phyloP scores from a whole-genome alignment of 2,797 vertebrate genomes.

The Pseudomugil tenellus region DNA sequence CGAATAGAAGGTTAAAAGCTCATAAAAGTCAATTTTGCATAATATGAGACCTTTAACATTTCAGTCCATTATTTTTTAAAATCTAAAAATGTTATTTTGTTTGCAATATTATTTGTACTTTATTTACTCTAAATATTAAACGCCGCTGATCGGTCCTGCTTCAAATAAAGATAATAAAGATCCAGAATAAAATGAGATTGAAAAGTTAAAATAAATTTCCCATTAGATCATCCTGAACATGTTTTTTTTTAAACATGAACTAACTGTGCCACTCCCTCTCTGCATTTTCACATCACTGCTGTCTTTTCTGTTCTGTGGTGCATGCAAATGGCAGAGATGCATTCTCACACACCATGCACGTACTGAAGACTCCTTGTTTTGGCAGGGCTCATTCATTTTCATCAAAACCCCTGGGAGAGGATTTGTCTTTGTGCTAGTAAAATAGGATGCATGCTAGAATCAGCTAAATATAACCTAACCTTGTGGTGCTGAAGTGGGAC shows the following conservation, averaged over 20 bases:
- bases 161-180: neutral
- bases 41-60: neutral
- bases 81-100: neutral
- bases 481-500: constrained; percentile 7
- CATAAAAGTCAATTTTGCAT: too few relatives aligned
- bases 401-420: neutral
- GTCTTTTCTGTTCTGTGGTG: neutral
- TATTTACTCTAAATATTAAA: neutral
- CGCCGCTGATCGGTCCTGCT: neutral
- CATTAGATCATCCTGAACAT: neutral
- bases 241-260: too few relatives aligned
- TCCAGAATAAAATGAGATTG: neutral
- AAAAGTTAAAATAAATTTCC: neutral
- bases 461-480: constrained; percentile 7
- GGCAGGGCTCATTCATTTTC: constrained; percentile 6
- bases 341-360: neutral
- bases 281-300: neutral
- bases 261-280: neutral
- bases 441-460: constrained; percentile 12
- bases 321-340: neutral
- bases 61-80: neutral
- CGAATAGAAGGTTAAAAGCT: too few relatives aligned
- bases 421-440: constrained; percentile 13
- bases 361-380: constrained; percentile 2
- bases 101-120: neutral